These are phyloP conservation scores for Enteromius argenteus DNA, from an alignment of 2,797 vertebrate genomes.

Conservation along the genomic window DNA sequence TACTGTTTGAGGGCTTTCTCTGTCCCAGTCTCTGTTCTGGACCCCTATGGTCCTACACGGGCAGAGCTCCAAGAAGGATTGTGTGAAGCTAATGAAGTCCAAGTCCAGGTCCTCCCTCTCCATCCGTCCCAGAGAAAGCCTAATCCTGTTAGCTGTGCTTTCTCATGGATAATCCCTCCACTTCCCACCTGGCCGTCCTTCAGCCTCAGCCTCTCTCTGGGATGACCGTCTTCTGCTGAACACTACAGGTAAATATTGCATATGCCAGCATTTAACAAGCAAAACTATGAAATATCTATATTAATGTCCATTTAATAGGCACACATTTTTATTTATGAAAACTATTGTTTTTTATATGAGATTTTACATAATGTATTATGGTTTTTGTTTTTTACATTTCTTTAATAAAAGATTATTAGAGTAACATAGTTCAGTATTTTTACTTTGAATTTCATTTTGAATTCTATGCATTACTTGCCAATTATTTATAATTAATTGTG, in stretches of 20 bases:
- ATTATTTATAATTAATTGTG: too few species aligned
- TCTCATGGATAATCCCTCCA: slow-evolving; percentile 63
- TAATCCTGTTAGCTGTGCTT: slow-evolving; percentile 67
- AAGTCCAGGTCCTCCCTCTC: slow-evolving; percentile 29
- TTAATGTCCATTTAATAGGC: neutral
- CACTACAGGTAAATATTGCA: slow-evolving; percentile 59
- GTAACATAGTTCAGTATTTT: neutral
- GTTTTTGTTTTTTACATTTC: neutral
- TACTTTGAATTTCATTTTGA: too few species aligned
- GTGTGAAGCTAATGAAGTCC: slow-evolving; percentile 41
- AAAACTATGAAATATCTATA: neutral
- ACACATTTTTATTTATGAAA: too few species aligned
- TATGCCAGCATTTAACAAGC: neutral
- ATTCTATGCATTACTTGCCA: too few species aligned
- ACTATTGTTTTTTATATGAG: neutral
- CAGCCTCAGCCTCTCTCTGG: slow-evolving; percentile 56
- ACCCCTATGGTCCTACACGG: neutral
- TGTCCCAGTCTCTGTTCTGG: neutral
- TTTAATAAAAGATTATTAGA: neutral
- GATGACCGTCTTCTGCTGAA: slow-evolving; percentile 61
- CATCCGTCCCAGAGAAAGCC: slow-evolving; percentile 45
- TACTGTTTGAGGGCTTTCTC: neutral
- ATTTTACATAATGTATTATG: too few species aligned
- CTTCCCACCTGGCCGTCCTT: slow-evolving; percentile 41
- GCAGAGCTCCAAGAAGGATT: slow-evolving; percentile 26